Evolutionary conservation across 2,888 invertebrate genomes (phyloP), one percentile per base, ranked within the genome.

Genomic region (Liopterus haemorrhoidalis): DNA sequence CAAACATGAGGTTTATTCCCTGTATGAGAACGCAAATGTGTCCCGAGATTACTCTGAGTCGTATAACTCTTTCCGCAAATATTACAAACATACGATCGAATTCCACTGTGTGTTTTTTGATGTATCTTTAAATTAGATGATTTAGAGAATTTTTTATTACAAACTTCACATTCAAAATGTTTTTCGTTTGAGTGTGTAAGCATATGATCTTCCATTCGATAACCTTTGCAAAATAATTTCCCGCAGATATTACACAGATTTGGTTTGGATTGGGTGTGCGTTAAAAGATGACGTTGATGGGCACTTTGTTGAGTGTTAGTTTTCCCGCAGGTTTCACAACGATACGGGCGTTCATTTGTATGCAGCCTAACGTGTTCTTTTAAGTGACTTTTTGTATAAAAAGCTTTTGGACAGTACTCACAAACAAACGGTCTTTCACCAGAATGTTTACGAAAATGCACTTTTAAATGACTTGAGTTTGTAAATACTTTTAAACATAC

Each of bases 21-120:
- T 22, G 48, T 48, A 18, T 48, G 48, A 15, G 41, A 33, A 39
- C 54, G 58, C 32, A 59, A 51, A 43, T 61, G 60, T 12, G 59
- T 58, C 6, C 54, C 50, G 15, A 59, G 52, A 45, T 61, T 60
- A 42, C 59, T 60, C 27, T 57, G 55, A 6, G 59, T 58, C 5
- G 59, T 57, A 37, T 57, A 61, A 12, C 56, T 53, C 51, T 61
- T 60, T n/a, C 57, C 56, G 44, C 61, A 61, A 18, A 47, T 48
- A 27, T 50, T 57, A 36, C 61, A 61, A n/a, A 54, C 37, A 43
- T 56, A 57, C n/a, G 59, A 54, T 25, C 54, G 50, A 41, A 30
- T 46, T 51, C 58, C 58, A 30, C 53, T 54, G 41, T 60, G 60
- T 2, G 54, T 54, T 42, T 56, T 51, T 25, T 50, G 39, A 41